Conservation (phyloP, 2,797 vertebrate species). For the Choloepus didactylus region DNA sequence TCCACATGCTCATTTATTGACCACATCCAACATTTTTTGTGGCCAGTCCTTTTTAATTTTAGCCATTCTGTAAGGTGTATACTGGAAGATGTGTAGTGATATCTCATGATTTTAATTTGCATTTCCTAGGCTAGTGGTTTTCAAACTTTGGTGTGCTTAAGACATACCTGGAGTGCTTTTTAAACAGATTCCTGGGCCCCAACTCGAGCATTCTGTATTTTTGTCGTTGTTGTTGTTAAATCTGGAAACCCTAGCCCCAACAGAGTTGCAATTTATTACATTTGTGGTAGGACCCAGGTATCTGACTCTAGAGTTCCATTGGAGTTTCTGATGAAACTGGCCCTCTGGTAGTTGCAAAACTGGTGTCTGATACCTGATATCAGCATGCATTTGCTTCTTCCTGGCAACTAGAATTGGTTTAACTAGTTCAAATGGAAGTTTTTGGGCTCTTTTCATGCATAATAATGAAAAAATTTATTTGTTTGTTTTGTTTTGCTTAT, state of each 20-base stretch:
- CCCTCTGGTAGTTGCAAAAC: neutral
- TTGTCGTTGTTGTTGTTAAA: neutral
- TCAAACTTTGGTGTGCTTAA: neutral
- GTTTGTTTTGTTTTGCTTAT: conserved; percentile 14
- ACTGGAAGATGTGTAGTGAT: neutral
- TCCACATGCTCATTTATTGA: neutral
- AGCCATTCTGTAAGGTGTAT: neutral
- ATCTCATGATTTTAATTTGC: neutral
- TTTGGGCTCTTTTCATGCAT: neutral
- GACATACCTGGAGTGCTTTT: neutral
- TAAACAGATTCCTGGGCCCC: neutral
- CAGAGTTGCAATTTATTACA: neutral
- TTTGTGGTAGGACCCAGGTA: neutral
- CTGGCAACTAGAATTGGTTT: neutral
- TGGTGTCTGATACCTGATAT: neutral
- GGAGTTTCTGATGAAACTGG: neutral
- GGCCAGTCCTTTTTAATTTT: neutral
- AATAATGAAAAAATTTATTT: neutral
- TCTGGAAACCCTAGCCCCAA: neutral
- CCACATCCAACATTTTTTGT: neutral
- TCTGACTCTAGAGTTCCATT: neutral
- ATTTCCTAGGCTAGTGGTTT: neutral
- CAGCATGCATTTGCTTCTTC: neutral
- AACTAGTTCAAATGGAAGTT: neutral
- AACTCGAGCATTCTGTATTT: neutral